Evolutionary conservation across 2,888 invertebrate species (phyloP).

Genomic region (Eugnorisma glareosa): DNA sequence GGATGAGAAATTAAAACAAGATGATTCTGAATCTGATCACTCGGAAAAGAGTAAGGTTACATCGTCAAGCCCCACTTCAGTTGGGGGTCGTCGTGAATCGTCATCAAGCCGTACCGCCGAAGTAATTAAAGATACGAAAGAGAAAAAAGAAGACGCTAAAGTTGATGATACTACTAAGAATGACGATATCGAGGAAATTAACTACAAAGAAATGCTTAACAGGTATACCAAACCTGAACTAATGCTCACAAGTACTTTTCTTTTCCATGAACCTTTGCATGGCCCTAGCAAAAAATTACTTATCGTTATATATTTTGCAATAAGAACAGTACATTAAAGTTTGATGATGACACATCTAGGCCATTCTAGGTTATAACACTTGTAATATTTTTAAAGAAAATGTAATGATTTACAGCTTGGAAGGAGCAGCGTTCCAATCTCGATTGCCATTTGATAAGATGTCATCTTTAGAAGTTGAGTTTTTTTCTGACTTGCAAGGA

Average conservation of each 20-base stretch:
- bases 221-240: slow-evolving; percentile 48
- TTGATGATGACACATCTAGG: too few species aligned
- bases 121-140: slow-evolving; percentile 81
- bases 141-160: slow-evolving; percentile 89
- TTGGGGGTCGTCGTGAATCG: slow-evolving; percentile 88
- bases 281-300: not conserved
- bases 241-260: not conserved
- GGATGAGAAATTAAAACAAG: slow-evolving; percentile 92
- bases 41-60: slow-evolving; percentile 91
- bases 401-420: slow-evolving; percentile 90
- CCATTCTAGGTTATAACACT: too few species aligned
- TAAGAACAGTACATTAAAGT: not conserved
- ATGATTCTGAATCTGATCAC: slow-evolving; percentile 92
- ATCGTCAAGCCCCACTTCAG: slow-evolving; percentile 90
- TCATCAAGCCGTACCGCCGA: slow-evolving; percentile 88
- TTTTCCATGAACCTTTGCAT: not conserved
- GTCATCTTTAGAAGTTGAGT: slow-evolving; percentile 97
- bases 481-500: slow-evolving; percentile 97
- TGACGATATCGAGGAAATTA: slow-evolving; percentile 92
- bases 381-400: not conserved
- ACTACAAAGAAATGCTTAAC: slow-evolving; percentile 69
- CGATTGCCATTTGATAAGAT: slow-evolving; percentile 98
- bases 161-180: slow-evolving; percentile 91
- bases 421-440: slow-evolving; percentile 98
- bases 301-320: not conserved